Evolutionary conservation across 2,797 vertebrate genomes (phyloP), one percentile per base, ranked within the genome.

Genomic region (Neoniphon sammara): DNA sequence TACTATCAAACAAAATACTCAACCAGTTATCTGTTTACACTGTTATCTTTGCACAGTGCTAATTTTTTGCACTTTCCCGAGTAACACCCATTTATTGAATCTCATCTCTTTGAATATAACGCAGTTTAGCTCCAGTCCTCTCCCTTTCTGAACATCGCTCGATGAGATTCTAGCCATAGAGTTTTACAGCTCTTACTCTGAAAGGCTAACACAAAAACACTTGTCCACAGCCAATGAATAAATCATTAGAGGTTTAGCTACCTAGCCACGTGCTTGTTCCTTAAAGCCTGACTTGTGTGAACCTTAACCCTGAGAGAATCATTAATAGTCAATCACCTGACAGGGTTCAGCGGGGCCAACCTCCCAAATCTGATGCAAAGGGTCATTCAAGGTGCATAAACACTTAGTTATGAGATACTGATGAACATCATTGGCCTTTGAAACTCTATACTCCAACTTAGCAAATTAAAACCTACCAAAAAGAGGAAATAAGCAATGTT

Each of bases 201-300:
- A 52, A 21, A 58, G 27, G 55, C 55, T 39, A 39, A 39, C 18
- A 21, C 9, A 18, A 65, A 21, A 55, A 67, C 53, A 56, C 20
- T 47, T 20, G 18, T 56, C 14, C 25, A 31, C 46, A 18, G 42
- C 23, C 20, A 10, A 44, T 68, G 66, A 62, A 71, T 72, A 27
- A 63, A 63, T 31, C 30, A 72, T 72, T 20, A 12, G 15, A 49
- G 52, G n/a, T 27, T 49, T 52, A 44, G 42, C 59, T 55, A 54
- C 30, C 50, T 55, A 31, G 47, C 36, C 36, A 54, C 11, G 47
- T 30, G 49, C 44, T 21, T 53, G 47, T 17, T 49, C 20, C 52
- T 39, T 46, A 64, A 54, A 44, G 18, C 20, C 23, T 57, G 23
- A 31, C 17, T 20, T 21, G 59, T 3, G 4, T 55, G 56, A 56